Evolutionary conservation across 2,888 invertebrate species (phyloP).

Genomic region (Zaprionus bogoriensis): DNA sequence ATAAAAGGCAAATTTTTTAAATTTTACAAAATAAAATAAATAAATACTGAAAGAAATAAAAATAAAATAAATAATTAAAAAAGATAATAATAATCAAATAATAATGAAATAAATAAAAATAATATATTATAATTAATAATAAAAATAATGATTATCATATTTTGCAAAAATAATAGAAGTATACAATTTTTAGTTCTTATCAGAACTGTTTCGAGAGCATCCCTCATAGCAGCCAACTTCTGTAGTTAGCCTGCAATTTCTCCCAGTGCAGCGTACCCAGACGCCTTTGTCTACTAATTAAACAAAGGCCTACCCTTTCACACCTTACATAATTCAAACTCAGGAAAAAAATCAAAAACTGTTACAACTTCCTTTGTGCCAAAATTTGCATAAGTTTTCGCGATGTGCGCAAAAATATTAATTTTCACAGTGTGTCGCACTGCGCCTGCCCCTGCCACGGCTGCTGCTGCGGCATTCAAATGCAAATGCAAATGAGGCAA

Average conservation of each 20-base stretch:
- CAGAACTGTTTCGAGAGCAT: too few species aligned
- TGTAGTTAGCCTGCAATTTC: too few species aligned
- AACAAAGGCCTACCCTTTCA: slow-evolving; percentile 72
- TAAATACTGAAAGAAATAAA: too few species aligned
- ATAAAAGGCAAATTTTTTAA: neutral
- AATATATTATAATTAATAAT: neutral
- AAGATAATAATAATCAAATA: neutral
- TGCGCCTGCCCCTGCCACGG: slow-evolving; percentile 8
- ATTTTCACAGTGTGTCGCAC: slow-evolving; percentile 79
- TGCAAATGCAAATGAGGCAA: slow-evolving; percentile 78
- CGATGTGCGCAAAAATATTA: slow-evolving; percentile 75
- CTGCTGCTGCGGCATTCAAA: slow-evolving; percentile 57
- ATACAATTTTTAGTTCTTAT: too few species aligned
- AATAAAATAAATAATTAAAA: neutral
- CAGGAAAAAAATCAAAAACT: slow-evolving; percentile 36
- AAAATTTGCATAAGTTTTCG: slow-evolving; percentile 79
- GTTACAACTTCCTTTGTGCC: slow-evolving; percentile 67
- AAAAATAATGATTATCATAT: neutral
- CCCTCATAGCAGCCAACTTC: too few species aligned
- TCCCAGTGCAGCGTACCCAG: slow-evolving; percentile 30
- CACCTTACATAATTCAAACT: slow-evolving; percentile 49
- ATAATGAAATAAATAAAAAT: neutral
- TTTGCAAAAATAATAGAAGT: neutral
- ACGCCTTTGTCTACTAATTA: slow-evolving; percentile 63
- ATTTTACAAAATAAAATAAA: neutral